These are phyloP conservation scores for Notiomystis cincta DNA, from an alignment of 2,113 vertebrate species.

Conservation along the genomic window DNA sequence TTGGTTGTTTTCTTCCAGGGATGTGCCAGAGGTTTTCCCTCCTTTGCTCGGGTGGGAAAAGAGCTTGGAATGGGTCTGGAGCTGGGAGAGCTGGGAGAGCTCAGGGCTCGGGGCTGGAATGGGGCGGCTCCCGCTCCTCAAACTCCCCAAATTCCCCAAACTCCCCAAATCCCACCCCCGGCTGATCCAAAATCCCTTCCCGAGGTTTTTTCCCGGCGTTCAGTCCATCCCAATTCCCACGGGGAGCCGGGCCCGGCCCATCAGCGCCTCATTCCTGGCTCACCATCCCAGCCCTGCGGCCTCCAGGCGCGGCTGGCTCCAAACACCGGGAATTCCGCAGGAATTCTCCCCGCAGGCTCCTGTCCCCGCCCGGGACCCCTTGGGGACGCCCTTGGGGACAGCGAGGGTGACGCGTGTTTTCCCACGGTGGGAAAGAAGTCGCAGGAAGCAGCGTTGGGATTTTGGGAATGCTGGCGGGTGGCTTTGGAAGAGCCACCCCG, in stretches of 20 bases:
- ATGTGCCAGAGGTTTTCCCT: not conserved
- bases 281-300: not conserved
- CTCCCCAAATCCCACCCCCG: not conserved
- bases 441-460: accelerated
- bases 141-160: too few relatives aligned
- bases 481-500: not conserved
- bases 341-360: not conserved
- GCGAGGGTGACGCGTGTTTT: not conserved
- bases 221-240: not conserved
- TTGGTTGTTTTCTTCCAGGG: not conserved
- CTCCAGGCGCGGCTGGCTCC: too few relatives aligned
- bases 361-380: accelerated
- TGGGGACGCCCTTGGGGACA: too few relatives aligned
- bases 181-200: not conserved
- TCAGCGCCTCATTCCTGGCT: not conserved
- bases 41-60: not conserved
- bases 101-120: not conserved
- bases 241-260: not conserved
- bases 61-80: not conserved
- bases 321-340: not conserved
- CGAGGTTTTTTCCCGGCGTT: not conserved
- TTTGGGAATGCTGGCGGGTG: accelerated
- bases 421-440: too few relatives aligned
- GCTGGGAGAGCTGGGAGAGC: not conserved
- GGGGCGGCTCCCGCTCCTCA: not conserved